A percentile compares a stretch with the other conserved stretches of the same genome.
Evolutionary conservation across 2,797 vertebrate species (phyloP).

Genomic region (Carcharodon carcharias): DNA sequence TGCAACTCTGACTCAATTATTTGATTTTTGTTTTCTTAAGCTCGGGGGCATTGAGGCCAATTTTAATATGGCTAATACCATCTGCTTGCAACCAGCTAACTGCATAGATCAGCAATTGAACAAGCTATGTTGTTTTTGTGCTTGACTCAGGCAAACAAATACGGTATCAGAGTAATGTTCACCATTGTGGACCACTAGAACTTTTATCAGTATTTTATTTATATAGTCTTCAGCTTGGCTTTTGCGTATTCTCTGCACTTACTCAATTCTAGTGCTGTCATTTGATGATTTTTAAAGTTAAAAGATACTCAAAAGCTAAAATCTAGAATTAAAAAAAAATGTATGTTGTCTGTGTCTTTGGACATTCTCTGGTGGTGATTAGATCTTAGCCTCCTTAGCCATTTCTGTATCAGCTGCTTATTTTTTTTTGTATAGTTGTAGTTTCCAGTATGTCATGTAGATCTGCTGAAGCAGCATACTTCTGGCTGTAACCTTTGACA

Average conservation of each 20-base stretch:
- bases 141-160: neutral
- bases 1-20: neutral
- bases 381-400: neutral
- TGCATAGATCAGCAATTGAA: neutral
- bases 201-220: neutral
- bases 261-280: neutral
- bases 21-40: neutral
- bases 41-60: neutral
- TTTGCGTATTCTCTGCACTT: neutral
- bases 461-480: constrained; percentile 63
- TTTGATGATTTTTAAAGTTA: neutral
- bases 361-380: neutral
- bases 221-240: neutral
- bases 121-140: neutral
- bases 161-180: neutral
- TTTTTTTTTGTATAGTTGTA: constrained; percentile 56
- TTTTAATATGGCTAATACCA: neutral
- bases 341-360: neutral
- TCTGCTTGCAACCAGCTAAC: neutral
- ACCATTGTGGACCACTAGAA: neutral
- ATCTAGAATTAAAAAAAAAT: neutral
- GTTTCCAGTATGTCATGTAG: constrained; percentile 56
- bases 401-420: constrained; percentile 28
- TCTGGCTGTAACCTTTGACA: constrained; percentile 42
- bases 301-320: neutral